These are phyloP conservation scores for Hiodon tergisus DNA, from an alignment of 2,113 vertebrate genomes.

Conservation along the genomic window DNA sequence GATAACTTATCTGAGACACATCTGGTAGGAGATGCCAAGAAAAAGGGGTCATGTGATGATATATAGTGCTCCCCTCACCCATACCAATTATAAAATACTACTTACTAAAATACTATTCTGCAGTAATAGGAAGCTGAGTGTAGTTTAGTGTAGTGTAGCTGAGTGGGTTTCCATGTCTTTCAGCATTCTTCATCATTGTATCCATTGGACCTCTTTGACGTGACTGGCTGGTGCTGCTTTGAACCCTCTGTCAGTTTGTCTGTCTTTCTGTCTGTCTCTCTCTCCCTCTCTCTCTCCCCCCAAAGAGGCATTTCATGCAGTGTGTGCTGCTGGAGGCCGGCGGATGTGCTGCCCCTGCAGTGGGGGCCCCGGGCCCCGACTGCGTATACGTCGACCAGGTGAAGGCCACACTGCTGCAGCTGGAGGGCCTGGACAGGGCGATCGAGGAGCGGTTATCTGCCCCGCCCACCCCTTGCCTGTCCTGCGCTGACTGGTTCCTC, in stretches of 20 bases:
- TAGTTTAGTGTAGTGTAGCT: too few relatives aligned
- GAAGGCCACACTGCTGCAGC: constrained; percentile 79
- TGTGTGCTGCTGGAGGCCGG: constrained; percentile 88
- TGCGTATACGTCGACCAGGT: constrained; percentile 91
- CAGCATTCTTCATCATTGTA: too few relatives aligned
- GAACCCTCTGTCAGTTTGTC: neutral
- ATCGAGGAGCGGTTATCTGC: constrained; percentile 72
- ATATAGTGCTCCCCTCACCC: too few relatives aligned
- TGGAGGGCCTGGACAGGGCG: constrained; percentile 69
- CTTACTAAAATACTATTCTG: too few relatives aligned
- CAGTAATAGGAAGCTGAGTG: too few relatives aligned
- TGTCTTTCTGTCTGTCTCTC: neutral
- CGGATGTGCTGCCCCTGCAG: constrained; percentile 73
- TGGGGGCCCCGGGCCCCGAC: constrained; percentile 81
- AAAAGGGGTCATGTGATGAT: too few relatives aligned
- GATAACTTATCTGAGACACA: too few relatives aligned
- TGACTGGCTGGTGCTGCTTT: neutral
- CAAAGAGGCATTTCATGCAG: constrained; percentile 81
- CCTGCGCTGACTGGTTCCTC: constrained; percentile 90
- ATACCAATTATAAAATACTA: too few relatives aligned
- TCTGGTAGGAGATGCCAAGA: too few relatives aligned
- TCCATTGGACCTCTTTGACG: neutral
- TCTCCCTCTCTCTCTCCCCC: constrained; percentile 17
- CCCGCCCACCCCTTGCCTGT: constrained; percentile 67
- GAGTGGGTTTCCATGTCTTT: too few relatives aligned